Evolutionary conservation across 2,888 invertebrate genomes (phyloP), one percentile per base, ranked within the genome.

Genomic region (Graphium colonna): DNA sequence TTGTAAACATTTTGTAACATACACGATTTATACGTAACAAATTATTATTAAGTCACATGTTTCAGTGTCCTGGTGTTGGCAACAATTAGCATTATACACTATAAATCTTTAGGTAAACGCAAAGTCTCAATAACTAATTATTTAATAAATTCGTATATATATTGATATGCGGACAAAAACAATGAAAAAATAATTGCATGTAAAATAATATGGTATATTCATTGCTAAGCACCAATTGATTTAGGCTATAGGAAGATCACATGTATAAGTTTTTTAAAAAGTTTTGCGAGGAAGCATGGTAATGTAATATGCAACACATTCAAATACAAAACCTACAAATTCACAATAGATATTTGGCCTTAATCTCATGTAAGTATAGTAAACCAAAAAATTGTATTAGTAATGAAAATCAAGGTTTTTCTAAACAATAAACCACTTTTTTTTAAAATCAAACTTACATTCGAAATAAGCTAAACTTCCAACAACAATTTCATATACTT

Each of bases 1-100:
- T 80, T 82, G 60, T 69, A 48, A 65, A 66, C 64, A 62, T 62
- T 62, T 60, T 56, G 46, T 51, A 42, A 56, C 57, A 62, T 45
- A 62, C 56, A 57, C 31, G 44, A 52, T 55, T 57, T 51, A 51
- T 45, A 43, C 52, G 51, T 43, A 56, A 56, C 36, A 51, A 44
- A 56, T 51, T 51, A 28, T 47, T 38, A 9, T 9, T 42, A 26
- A n/a, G 9, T 28, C 31, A 16, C 21, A 15, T 48, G 8, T 5
- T n/a, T 41, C 31, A 26, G 8, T 33, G 18, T 33, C 28, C 15
- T 33, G 4, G 9, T 18, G 1, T 3, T 38, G 31, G 10, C 40
- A 40, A 18, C 50, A 21, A 15, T 43, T 21, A 50, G n/a, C 18
- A 43, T 9, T 12, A 31, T 18, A 21, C 28, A 39, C 33, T 36